A percentile compares a stretch with the other conserved stretches of the same genome.
Conservation (phyloP, 2,888 invertebrate species). For the Tenthredo notha region DNA sequence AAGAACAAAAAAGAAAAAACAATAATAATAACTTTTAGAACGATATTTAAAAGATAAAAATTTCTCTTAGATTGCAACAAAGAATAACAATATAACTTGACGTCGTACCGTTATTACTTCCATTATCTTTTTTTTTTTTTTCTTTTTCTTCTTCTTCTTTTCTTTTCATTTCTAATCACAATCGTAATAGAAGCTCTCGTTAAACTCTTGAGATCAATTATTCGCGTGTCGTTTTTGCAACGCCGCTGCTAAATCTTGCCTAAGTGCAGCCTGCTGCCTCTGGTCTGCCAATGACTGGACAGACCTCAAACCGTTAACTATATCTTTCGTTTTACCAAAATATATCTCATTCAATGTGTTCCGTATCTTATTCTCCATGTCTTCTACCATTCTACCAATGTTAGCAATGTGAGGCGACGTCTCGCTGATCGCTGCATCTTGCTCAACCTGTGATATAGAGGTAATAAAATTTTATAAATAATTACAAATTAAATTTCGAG, state of each 20-base stretch:
- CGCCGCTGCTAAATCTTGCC: slow-evolving; percentile 92
- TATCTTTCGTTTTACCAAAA: slow-evolving; percentile 99
- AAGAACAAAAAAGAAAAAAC: background rate
- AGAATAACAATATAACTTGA: slow-evolving; percentile 17
- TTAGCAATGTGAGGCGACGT: slow-evolving; percentile 98
- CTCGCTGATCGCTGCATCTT: slow-evolving; percentile 94
- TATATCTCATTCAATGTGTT: slow-evolving; percentile 99
- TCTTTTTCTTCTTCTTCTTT: slow-evolving; percentile 33
- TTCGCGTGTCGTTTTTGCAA: slow-evolving; percentile 91
- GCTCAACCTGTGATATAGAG: slow-evolving; percentile 87
- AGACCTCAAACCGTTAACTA: slow-evolving; percentile 94
- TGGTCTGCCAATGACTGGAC: slow-evolving; percentile 92
- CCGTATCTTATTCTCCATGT: slow-evolving; percentile 99
- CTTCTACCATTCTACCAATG: slow-evolving; percentile 99
- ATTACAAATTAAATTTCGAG: background rate
- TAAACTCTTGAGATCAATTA: slow-evolving; percentile 74
- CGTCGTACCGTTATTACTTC: slow-evolving; percentile 36
- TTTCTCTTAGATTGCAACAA: slow-evolving; percentile 44
- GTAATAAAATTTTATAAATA: background rate
- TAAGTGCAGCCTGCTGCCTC: slow-evolving; percentile 90
- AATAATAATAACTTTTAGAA: slow-evolving; percentile 20
- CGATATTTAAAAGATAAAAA: slow-evolving; percentile 31
- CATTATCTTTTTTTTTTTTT: background rate
- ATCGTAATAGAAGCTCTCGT: slow-evolving; percentile 72
- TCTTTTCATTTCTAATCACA: slow-evolving; percentile 70